Base-by-base conservation (phyloP, 1,140 invertebrate species). In the Drosophila funebris region DNA sequence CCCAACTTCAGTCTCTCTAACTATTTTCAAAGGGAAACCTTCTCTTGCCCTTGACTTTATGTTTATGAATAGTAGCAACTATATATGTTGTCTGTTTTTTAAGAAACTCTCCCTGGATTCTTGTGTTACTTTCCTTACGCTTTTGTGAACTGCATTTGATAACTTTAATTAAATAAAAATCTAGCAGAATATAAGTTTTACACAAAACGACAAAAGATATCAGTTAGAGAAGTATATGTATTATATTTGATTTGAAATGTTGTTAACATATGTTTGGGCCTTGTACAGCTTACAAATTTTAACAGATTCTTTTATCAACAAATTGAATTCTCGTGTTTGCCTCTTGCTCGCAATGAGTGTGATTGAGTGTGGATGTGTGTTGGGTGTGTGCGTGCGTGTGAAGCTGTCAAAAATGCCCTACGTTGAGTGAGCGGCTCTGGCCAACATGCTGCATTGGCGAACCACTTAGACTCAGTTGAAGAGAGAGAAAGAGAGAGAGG, bases 321-420 rank as follows among this genome's bases (percentile, higher is more conserved):
- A 84, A 84, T 84, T 85, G 77, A 85, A 75, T 84, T 84, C 57
- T 66, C 64, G 18, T 85, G 80, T 85, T 70, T 44, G 76, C 56
- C 24, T 52, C 39, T 58, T 53, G 60, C 57, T 57, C 16, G 46
- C 8, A 29, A 5, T 29, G 41, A n/a, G 46, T 37, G 36, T 66
- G 18, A 18, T 27, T 48, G 27, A 7, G 13, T 13, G 22, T 27
- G 29, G 13, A 14, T 22, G 39, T 64, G n/a, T 44, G 29, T 7
- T 20, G 18, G 9, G 43, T 57, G 9, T 52, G 50, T 33, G 33
- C 18, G 36, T 53, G 58, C 22, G 57, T 52, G 58, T 54, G 46
- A 33, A 61, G 56, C 69, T 76, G 69, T 76, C 56, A 66, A 62
- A 73, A 61, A 66, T 48, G 16, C 46, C 41, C 54, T 44, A 31